A percentile compares a stretch with the other conserved stretches of the same genome.
phyloP scores from a whole-genome alignment of 2,113 vertebrate genomes.

The Micronisus gabar region DNA sequence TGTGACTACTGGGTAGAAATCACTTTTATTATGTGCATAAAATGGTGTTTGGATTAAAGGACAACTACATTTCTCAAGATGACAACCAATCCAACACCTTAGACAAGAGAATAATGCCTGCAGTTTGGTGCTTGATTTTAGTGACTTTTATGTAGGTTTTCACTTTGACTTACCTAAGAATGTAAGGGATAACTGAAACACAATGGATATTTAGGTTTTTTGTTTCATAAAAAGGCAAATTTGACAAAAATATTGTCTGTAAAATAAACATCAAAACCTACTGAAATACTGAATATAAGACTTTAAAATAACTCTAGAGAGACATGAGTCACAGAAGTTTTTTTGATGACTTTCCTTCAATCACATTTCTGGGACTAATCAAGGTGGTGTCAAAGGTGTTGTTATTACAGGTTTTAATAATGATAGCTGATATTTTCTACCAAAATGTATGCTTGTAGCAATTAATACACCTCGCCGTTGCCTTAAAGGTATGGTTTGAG shows the following conservation, averaged over 20 bases:
- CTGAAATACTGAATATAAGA: not conserved
- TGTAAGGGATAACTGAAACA: not conserved
- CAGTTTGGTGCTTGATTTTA: not conserved
- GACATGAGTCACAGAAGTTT: not conserved
- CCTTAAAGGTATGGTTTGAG: not conserved
- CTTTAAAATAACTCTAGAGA: not conserved
- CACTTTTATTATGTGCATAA: constrained; percentile 63
- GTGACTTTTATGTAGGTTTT: not conserved
- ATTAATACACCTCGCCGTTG: not conserved
- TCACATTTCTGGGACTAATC: not conserved
- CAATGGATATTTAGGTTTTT: not conserved
- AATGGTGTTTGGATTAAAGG: constrained; percentile 52
- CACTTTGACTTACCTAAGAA: not conserved
- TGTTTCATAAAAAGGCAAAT: not conserved
- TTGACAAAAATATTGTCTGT: not conserved
- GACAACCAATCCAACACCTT: not conserved
- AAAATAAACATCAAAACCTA: not conserved
- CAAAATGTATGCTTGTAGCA: not conserved
- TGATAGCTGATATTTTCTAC: not conserved
- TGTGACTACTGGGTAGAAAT: constrained; percentile 52
- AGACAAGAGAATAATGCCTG: not conserved
- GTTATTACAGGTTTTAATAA: not conserved
- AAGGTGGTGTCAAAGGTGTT: not conserved
- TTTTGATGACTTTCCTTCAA: not conserved
- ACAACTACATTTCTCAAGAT: constrained; percentile 27